Evolutionary conservation across 2,888 invertebrate species (phyloP), one percentile per base, ranked within the genome.

Genomic region (Pachycephus smyrnensis): DNA sequence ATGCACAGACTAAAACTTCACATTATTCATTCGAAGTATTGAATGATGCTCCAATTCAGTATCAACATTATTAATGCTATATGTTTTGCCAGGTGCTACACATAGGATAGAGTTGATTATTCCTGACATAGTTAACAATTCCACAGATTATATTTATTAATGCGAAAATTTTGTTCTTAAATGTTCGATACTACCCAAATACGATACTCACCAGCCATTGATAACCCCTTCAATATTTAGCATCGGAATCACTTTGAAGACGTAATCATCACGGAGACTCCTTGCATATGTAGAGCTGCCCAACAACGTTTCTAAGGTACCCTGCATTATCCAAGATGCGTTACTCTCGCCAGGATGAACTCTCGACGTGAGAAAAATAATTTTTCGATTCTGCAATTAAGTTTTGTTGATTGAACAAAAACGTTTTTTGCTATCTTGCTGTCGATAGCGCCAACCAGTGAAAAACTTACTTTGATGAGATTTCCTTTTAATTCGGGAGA

Each of bases 331-430:
- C 97, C 97, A 97, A 0, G 96, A 96, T 11, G 97, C 94, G 91
- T 97, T 97, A 89, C 96, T 96, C 92, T 97, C 97, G 0, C 97
- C 97, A 1, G 97, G 97, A 92, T 97, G 97, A 12, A 97, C 97
- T 82, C 97, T 93, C 0, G 95, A 94, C 12, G 96, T 95, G 75
- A 97, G 92, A 88, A 97, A 95, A 82, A 97, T 92, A 83, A 95
- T 92, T 82, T 95, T 94, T 69, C 95, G 93, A 74, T 94, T 93
- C 95, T 95, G 87, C 9, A 89, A 85, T 82, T 30, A 77, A 35
- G 31, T 32, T 68, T 77, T 30, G 15, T n/a, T 12, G 11, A 71
- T 4, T 40, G 40, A 40, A 40, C 4, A 40, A 71, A n/a, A 30
- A 71, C 11, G 3, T 77, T 68, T 73, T 4, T 15, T 12, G 12